These are phyloP conservation scores for Prosopocoilus inquinatus DNA, from an alignment of 2,888 invertebrate genomes.

Conservation along the genomic window DNA sequence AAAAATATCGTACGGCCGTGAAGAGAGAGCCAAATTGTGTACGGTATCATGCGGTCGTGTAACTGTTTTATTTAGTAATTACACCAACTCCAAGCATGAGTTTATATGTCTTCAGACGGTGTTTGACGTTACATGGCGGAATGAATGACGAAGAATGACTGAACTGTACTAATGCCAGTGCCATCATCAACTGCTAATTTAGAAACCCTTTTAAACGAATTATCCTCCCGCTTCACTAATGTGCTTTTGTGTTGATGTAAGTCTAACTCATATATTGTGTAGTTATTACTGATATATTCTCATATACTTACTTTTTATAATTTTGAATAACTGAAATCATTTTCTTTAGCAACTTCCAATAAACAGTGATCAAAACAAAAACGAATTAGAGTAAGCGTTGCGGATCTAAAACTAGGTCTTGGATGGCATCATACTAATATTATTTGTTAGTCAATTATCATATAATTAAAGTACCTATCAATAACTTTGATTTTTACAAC, in stretches of 20 bases:
- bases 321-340: too few relatives aligned
- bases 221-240: conserved; percentile 49
- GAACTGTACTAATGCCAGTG: conserved; percentile 47
- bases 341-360: too few relatives aligned
- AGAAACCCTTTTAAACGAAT: conserved; percentile 52
- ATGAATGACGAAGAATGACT: conserved; percentile 47
- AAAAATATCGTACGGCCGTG: conserved; percentile 23
- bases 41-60: background rate
- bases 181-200: conserved; percentile 53
- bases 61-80: conserved; percentile 12
- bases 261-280: conserved; percentile 14
- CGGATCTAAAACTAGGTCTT: too few relatives aligned
- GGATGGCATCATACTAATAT: too few relatives aligned
- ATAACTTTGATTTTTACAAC: too few relatives aligned
- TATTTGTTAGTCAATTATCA: too few relatives aligned
- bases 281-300: background rate
- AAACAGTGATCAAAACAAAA: too few relatives aligned
- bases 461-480: too few relatives aligned
- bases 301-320: too few relatives aligned
- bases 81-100: conserved; percentile 1
- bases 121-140: conserved; percentile 31
- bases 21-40: conserved; percentile 5
- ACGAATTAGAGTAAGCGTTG: too few relatives aligned
- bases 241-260: conserved; percentile 44
- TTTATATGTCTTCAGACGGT: conserved; percentile 7